Evolutionary conservation across 1,140 invertebrate species (phyloP).

Genomic region (Spodoptera frugiperda): DNA sequence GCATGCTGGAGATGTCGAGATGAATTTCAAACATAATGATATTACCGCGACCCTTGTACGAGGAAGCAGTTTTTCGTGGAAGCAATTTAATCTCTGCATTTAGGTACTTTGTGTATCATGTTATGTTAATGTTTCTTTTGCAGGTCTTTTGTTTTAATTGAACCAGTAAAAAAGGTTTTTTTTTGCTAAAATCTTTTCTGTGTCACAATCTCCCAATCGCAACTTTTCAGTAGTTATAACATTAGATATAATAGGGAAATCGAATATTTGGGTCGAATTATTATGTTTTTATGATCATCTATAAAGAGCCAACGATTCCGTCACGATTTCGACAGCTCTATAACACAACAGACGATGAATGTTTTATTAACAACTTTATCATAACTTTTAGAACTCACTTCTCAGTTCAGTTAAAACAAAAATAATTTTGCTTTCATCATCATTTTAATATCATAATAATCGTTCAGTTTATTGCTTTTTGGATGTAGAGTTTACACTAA

Average conservation of each 20-base stretch:
- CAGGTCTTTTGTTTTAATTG: too few species aligned
- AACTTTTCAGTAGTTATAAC: too few species aligned
- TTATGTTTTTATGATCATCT: too few species aligned
- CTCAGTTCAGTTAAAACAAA: not conserved
- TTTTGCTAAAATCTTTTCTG: too few species aligned
- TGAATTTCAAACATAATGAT: conserved; percentile 41
- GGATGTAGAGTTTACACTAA: not conserved
- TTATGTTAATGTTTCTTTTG: not conserved
- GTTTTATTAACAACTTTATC: not conserved
- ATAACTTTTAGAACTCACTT: conserved; percentile 8
- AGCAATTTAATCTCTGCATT: conserved; percentile 7
- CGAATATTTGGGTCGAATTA: too few species aligned
- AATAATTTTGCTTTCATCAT: conserved; percentile 18
- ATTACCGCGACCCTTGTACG: conserved; percentile 7
- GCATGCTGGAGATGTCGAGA: conserved; percentile 33
- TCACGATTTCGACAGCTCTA: not conserved
- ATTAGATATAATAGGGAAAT: too few species aligned
- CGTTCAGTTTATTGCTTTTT: not conserved
- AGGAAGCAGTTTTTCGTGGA: conserved; percentile 5
- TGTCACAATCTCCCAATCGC: too few species aligned
- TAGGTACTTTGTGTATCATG: conserved; percentile 6
- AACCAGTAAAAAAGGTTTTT: too few species aligned
- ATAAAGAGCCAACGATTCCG: not conserved
- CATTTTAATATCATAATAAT: not conserved
- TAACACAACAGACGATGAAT: not conserved